phyloP scores from a whole-genome alignment of 2,113 vertebrate species.

The Oophaga pumilio region DNA sequence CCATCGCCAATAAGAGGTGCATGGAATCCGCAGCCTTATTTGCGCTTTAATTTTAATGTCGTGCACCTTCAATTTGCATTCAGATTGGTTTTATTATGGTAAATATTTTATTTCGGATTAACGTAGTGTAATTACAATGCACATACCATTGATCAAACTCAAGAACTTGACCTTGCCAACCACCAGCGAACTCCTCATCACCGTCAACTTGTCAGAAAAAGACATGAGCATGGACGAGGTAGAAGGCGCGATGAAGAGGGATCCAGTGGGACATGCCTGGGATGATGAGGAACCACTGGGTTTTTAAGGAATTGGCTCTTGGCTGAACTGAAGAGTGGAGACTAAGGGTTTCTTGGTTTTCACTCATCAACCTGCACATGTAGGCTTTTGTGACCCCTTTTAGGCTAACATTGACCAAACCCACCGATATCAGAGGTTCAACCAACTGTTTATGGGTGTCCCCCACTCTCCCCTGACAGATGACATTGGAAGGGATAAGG shows the following conservation, averaged over 20 bases:
- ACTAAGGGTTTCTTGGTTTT: no score
- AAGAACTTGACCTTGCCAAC: slow-evolving; percentile 33
- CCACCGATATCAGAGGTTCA: no score
- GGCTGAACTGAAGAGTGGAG: no score
- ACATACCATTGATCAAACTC: background rate
- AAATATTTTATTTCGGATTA: slow-evolving; percentile 66
- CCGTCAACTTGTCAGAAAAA: background rate
- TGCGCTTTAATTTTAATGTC: slow-evolving; percentile 53
- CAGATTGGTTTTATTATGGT: slow-evolving; percentile 60
- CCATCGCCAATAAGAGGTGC: slow-evolving; percentile 40
- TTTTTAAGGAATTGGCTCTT: no score
- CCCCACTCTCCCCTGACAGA: no score
- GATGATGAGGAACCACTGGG: no score
- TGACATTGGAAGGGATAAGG: no score
- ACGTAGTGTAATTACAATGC: slow-evolving; percentile 49
- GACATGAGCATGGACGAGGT: background rate
- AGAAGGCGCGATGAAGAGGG: background rate
- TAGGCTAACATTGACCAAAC: no score
- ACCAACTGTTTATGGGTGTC: no score
- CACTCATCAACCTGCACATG: no score
- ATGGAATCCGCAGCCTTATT: slow-evolving; percentile 36
- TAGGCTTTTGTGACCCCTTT: no score
- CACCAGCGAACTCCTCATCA: background rate
- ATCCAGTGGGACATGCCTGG: background rate
- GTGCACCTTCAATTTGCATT: slow-evolving; percentile 56